These are phyloP conservation scores for Podarcis lilfordi DNA, from an alignment of 2,797 vertebrate genomes.

Conservation along the genomic window DNA sequence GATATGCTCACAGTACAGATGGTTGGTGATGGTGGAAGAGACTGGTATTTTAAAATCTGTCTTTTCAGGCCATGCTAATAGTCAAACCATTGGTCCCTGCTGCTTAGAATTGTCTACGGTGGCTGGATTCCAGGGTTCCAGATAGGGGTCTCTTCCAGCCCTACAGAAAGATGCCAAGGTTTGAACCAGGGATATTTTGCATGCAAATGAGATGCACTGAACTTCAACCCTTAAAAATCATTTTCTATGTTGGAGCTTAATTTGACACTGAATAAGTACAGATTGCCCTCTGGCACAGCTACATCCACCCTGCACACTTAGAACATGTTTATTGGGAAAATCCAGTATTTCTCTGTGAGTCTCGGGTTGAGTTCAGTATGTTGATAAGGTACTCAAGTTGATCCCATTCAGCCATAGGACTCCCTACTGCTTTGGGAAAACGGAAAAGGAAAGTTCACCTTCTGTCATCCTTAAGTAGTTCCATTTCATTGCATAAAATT, in stretches of 20 bases:
- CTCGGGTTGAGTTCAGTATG: not conserved
- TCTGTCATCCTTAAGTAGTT: not conserved
- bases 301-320: not conserved
- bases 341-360: not conserved
- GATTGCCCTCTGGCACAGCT: not conserved
- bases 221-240: not conserved
- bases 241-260: not conserved
- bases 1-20: not conserved
- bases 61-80: not conserved
- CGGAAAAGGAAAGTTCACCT: not conserved
- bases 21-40: rapidly evolving
- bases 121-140: no score
- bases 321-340: not conserved
- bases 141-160: no score
- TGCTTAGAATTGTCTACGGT: no score
- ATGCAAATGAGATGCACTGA: no score
- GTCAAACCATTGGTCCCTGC: no score
- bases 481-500: not conserved
- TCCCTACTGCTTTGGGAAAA: not conserved
- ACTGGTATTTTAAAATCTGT: not conserved
- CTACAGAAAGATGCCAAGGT: no score
- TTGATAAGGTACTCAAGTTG: not conserved
- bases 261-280: not conserved
- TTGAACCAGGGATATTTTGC: no score
- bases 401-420: not conserved